Percentiles rank a stretch among this genome's conserved stretches.
Evolutionary conservation across 2,113 vertebrate genomes (phyloP).

Genomic region (Hoplias malabaricus): DNA sequence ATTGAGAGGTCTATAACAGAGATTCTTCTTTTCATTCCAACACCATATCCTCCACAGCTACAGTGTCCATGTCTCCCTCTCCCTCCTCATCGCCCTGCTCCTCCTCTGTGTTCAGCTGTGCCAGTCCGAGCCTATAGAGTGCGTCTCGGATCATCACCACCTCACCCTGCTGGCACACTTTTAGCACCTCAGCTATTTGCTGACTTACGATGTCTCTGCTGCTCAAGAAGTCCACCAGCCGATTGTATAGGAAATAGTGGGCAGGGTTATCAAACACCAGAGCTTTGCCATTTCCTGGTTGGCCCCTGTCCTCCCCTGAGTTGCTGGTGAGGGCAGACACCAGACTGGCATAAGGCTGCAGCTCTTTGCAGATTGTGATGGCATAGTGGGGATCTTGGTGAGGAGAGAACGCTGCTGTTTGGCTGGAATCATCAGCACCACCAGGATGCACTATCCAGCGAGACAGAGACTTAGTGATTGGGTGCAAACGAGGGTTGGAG

Average conservation of each 20-base stretch:
- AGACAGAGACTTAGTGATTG: constrained; percentile 81
- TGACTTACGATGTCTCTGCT: constrained; percentile 90
- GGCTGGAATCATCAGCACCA: constrained; percentile 49
- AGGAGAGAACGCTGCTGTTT: constrained; percentile 11
- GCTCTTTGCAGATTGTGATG: constrained; percentile 82
- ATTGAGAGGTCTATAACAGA: neutral
- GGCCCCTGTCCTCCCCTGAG: constrained; percentile 51
- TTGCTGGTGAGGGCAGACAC: constrained; percentile 67
- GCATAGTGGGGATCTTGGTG: constrained; percentile 73
- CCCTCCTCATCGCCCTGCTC: constrained; percentile 70
- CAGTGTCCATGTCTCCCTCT: constrained; percentile 55
- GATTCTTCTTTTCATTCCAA: constrained; percentile 23
- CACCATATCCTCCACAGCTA: constrained; percentile 57
- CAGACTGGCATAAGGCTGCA: constrained; percentile 79
- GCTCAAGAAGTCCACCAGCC: constrained; percentile 91
- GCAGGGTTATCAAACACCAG: constrained; percentile 88
- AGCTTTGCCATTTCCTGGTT: constrained; percentile 47
- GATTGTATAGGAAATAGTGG: constrained; percentile 97
- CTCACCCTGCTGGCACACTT: constrained; percentile 91
- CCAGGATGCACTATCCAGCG: constrained; percentile 80
- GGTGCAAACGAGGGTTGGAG: constrained; percentile 84
- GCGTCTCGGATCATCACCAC: constrained; percentile 94
- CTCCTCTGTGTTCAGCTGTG: constrained; percentile 90
- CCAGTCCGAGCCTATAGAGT: constrained; percentile 91
- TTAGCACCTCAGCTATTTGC: constrained; percentile 89